Conservation (phyloP, 2,888 invertebrate genomes). For the Tholera decimalis region DNA sequence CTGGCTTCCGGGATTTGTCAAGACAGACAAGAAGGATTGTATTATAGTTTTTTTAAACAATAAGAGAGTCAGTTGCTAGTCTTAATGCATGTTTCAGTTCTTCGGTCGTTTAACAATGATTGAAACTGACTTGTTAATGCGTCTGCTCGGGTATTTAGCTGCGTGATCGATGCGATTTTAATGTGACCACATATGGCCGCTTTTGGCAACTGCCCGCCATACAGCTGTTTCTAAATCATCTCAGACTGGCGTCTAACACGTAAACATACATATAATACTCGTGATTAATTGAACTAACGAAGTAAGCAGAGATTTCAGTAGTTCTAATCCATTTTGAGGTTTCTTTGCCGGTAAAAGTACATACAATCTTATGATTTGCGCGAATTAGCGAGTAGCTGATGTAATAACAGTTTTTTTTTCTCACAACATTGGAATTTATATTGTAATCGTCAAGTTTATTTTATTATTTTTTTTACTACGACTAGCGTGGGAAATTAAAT, state of each 20-base stretch:
- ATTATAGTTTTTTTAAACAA: background rate
- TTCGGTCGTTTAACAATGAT: slow-evolving; percentile 58
- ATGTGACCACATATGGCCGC: slow-evolving; percentile 54
- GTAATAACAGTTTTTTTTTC: slow-evolving; percentile 33
- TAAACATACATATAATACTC: slow-evolving; percentile 5
- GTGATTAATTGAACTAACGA: background rate
- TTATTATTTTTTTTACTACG: slow-evolving; percentile 19
- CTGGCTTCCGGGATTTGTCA: background rate
- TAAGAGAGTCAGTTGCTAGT: slow-evolving; percentile 31
- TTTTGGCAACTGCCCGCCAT: slow-evolving; percentile 48
- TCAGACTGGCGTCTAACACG: slow-evolving; percentile 28
- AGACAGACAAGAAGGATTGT: background rate
- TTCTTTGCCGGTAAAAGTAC: slow-evolving; percentile 17
- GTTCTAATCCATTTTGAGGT: slow-evolving; percentile 4
- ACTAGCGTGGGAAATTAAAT: slow-evolving; percentile 23
- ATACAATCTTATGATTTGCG: slow-evolving; percentile 34
- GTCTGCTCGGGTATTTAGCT: slow-evolving; percentile 57
- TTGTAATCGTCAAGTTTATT: slow-evolving; percentile 20
- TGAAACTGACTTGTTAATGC: slow-evolving; percentile 59
- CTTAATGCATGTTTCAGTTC: slow-evolving; percentile 45
- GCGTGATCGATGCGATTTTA: slow-evolving; percentile 60
- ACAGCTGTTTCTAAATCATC: slow-evolving; percentile 46
- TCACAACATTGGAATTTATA: slow-evolving; percentile 28
- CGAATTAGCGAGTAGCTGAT: slow-evolving; percentile 34
- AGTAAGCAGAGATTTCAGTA: slow-evolving; percentile 23